Base-by-base conservation (phyloP, 2,113 vertebrate species). In the Myodes glareolus region DNA sequence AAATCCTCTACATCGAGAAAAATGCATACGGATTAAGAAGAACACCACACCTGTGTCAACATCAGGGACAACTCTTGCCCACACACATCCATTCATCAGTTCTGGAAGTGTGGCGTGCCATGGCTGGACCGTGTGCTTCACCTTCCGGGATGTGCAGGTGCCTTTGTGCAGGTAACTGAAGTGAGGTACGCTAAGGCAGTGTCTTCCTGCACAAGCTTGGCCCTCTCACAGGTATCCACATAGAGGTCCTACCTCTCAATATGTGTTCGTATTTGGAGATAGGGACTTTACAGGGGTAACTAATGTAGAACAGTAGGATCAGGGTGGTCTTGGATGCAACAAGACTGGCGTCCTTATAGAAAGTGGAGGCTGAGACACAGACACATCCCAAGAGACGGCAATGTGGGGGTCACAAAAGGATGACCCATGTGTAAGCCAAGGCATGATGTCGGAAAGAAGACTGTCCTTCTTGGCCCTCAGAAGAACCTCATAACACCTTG, bases 31-130 rank as follows among this genome's bases (percentile, higher is more conserved):
- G 85, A 87, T 70, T 87, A 47, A 50, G 42, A 50, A 80, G 68
- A 76, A n/a, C 29, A 70, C 21, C 84, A 70, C 23, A 80, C 65
- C 50, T 23, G 31, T 61, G 47, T 88, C 75, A 88, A 93, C 50
- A 70, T 45, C 29, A 29, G 63, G 63, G 29, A 7, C 17, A 67
- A 10, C 42, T n/a, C 33, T 6, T 27, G 29, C 50, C 85, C 10
- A 17, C 7, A 58, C 33, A 73, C 17, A 39, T 11, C 29, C 17
- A 3, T 39, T 67, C 3, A 17, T 31, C 39, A 29, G n/a, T 39
- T 33, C 52, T 19, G 4, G 21, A 88, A 36, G 14, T 1, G 0
- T 2, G 2, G 12, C 14, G 8, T 8, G 31, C 92, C 16, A 8
- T 45, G 75, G 39, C n/a, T 58, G 14, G 84, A 31, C 39, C 31